phyloP scores from a whole-genome alignment of 2,113 vertebrate species.

The Dendrocopos noguchii region DNA sequence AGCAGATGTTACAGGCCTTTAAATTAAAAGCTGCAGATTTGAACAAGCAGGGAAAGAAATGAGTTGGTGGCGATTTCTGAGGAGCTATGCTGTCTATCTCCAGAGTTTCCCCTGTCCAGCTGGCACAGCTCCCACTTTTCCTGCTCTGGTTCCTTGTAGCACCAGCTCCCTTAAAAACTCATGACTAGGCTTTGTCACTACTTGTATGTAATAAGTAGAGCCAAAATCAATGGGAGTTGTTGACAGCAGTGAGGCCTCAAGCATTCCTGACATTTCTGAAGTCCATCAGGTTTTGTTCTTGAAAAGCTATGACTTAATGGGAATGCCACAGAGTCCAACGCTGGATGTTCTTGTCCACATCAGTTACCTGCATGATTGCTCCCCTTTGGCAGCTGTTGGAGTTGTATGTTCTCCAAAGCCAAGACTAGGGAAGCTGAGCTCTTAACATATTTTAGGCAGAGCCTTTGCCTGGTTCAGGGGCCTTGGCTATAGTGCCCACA shows the following conservation, averaged over 20 bases:
- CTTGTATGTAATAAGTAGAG: neutral
- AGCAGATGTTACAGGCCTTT: neutral
- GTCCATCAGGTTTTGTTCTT: neutral
- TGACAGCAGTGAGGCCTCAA: neutral
- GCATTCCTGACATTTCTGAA: neutral
- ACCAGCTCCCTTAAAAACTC: neutral
- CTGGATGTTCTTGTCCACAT: accelerated
- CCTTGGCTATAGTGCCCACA: accelerated
- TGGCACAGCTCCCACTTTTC: neutral
- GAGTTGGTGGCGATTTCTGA: neutral
- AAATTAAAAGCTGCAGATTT: neutral
- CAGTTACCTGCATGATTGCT: accelerated
- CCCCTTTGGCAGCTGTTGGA: neutral
- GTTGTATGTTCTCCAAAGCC: neutral
- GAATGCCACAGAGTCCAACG: accelerated
- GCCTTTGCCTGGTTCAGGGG: neutral
- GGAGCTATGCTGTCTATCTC: neutral
- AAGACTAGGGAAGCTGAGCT: neutral
- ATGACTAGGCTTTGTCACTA: neutral
- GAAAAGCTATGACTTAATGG: neutral
- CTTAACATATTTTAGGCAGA: neutral
- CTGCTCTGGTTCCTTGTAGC: neutral
- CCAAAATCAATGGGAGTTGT: neutral
- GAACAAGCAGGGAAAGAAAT: neutral
- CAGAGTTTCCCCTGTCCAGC: neutral